Conservation (phyloP, 2,797 vertebrate genomes). For the Pseudocheirus occidentalis region DNA sequence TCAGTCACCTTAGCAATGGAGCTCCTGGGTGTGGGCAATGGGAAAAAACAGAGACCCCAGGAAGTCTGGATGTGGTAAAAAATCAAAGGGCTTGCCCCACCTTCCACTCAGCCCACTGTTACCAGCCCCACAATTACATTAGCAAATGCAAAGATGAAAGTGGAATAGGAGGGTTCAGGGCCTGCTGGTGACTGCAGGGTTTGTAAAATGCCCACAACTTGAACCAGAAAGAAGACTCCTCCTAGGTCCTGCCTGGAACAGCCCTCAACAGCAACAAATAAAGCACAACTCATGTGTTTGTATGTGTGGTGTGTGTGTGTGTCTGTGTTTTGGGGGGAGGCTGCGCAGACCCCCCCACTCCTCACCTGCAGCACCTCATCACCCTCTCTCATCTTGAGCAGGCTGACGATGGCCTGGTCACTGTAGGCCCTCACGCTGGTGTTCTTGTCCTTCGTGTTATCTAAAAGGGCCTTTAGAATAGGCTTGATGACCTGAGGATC, state of each 20-base stretch:
- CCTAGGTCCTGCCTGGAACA: background rate
- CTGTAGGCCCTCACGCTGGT: conserved; percentile 96
- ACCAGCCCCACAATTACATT: background rate
- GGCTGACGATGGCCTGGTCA: conserved; percentile 95
- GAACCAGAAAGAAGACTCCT: background rate
- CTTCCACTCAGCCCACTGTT: background rate
- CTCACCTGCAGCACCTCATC: conserved; percentile 92
- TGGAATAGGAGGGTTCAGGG: background rate
- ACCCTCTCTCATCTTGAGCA: conserved; percentile 92
- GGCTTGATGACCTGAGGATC: conserved; percentile 92
- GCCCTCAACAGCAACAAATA: background rate
- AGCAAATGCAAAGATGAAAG: background rate
- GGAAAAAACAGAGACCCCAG: background rate
- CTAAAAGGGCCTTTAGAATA: conserved; percentile 95
- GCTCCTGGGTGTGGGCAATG: background rate
- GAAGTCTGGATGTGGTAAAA: background rate
- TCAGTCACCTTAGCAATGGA: background rate
- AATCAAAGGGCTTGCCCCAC: background rate
- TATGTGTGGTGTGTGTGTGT: too few species aligned
- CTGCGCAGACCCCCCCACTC: conserved; percentile 10
- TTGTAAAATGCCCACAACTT: background rate
- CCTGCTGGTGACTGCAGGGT: background rate
- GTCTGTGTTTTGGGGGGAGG: too few species aligned
- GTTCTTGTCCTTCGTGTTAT: conserved; percentile 99
- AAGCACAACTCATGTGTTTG: too few species aligned